Evolutionary conservation across 2,113 vertebrate species (phyloP), one percentile per base, ranked within the genome.

Genomic region (Misgurnus anguillicaudatus): DNA sequence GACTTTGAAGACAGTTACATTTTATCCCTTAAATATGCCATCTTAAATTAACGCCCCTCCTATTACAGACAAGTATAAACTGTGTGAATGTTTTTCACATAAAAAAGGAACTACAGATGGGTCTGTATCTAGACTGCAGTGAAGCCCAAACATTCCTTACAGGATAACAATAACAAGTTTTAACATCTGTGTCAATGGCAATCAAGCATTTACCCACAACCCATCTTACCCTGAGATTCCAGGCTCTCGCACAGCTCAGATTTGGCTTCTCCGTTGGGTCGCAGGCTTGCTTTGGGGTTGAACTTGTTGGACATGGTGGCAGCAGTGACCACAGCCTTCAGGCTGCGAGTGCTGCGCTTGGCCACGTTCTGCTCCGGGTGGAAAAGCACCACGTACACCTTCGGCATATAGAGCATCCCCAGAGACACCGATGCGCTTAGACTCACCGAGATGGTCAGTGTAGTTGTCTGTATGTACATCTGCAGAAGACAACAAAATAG

Each of bases 291-390:
- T 85, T 98, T 99, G 88, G 97, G 96, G 57, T 96, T 98, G 91
- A 99, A 98, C 90, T 99, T 99, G 91, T 98, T 98, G 90, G 97
- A 96, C 98, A 99, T 98, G 88, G 98, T 97, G 88, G 98, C 96
- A 0, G 97, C 98, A 0, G 98, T 99, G 85, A 98, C 97, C 78
- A 99, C 98, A 0, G 98, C 96, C 89, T 98, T 99, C 80, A 99
- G 95, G 87, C 97, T 99, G 73, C 98, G 94, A 65, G 98, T 97
- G 82, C 95, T 97, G 76, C 96, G 96, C 89, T 98, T 99, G 87
- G 96, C 95, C 85, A 99, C 97, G 51, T 99, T 99, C 93, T 98
- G 97, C 93, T 98, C 98, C 1, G 98, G 98, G 86, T 99, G 98
- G 89, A 98, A 94, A 86, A 99, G 96, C 84, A 99, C 96, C 90